Evolutionary conservation across 2,888 invertebrate genomes (phyloP).

Genomic region (Luperina nickerlii): DNA sequence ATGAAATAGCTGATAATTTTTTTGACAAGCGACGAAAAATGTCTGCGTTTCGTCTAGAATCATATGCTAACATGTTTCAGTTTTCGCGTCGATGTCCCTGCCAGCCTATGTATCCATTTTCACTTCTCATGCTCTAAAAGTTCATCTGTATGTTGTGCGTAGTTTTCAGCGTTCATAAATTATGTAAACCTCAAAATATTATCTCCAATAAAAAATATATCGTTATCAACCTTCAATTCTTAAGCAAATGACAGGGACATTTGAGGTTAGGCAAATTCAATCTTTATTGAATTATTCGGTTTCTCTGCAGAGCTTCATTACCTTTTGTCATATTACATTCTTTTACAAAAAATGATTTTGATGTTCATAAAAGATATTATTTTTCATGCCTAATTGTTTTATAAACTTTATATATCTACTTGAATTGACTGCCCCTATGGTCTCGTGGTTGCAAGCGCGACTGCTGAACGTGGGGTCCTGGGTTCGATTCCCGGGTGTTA

Average conservation of each 20-base stretch:
- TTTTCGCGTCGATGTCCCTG: no score
- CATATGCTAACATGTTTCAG: no score
- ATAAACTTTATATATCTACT: no score
- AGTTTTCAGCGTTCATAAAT: no score
- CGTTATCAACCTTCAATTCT: background rate
- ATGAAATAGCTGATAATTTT: no score
- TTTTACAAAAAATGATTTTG: conserved; percentile 4
- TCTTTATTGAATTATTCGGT: conserved; percentile 30
- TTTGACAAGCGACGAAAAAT: no score
- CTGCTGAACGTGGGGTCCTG: no score
- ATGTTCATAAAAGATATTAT: background rate
- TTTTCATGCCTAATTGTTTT: conserved; percentile 14
- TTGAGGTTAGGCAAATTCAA: conserved; percentile 3
- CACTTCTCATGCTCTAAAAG: no score
- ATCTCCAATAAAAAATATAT: background rate
- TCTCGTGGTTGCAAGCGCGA: no score
- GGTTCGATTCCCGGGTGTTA: no score
- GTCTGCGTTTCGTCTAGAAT: no score
- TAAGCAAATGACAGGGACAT: background rate
- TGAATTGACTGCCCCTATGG: background rate
- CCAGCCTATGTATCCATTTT: background rate
- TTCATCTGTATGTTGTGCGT: no score
- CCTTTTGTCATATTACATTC: background rate
- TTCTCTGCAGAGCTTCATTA: conserved; percentile 5
- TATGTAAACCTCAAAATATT: background rate